phyloP scores from a whole-genome alignment of 2,888 invertebrate species.

The Acanthacorydalis orientalis region DNA sequence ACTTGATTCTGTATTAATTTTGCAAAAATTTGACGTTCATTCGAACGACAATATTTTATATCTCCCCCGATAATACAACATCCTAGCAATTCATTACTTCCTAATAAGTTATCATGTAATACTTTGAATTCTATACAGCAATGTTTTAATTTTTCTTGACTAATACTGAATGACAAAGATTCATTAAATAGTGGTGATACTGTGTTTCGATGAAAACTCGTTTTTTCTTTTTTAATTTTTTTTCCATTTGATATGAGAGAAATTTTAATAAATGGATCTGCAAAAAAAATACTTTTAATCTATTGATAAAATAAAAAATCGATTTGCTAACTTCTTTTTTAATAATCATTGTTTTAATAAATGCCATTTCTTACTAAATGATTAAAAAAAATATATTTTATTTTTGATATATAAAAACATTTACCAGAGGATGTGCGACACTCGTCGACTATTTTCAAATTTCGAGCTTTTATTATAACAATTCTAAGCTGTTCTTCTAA shows the following conservation, averaged over 20 bases:
- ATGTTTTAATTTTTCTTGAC: conserved; percentile 34
- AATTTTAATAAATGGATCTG: conserved; percentile 33
- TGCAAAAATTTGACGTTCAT: conserved; percentile 34
- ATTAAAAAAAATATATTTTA: no score
- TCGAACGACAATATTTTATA: conserved; percentile 23
- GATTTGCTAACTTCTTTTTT: not conserved
- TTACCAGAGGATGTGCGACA: conserved; percentile 24
- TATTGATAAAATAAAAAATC: not conserved
- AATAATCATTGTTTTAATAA: not conserved
- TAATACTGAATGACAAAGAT: conserved; percentile 30
- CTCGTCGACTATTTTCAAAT: conserved; percentile 27
- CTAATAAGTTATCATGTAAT: conserved; percentile 41
- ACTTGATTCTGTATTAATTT: conserved; percentile 37
- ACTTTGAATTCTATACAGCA: conserved; percentile 39
- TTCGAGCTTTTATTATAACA: conserved; percentile 36
- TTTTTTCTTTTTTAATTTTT: conserved; percentile 31
- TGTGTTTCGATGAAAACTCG: conserved; percentile 29
- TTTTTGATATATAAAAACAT: not conserved
- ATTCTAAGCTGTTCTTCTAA: conserved; percentile 40
- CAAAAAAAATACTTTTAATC: conserved; percentile 8
- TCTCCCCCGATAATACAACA: conserved; percentile 33
- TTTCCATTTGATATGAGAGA: conserved; percentile 26
- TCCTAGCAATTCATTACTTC: conserved; percentile 37
- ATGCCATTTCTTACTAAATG: not conserved
- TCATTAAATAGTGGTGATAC: conserved; percentile 34